Conservation (phyloP, 2,113 vertebrate genomes). For the Psettodes erumei region DNA sequence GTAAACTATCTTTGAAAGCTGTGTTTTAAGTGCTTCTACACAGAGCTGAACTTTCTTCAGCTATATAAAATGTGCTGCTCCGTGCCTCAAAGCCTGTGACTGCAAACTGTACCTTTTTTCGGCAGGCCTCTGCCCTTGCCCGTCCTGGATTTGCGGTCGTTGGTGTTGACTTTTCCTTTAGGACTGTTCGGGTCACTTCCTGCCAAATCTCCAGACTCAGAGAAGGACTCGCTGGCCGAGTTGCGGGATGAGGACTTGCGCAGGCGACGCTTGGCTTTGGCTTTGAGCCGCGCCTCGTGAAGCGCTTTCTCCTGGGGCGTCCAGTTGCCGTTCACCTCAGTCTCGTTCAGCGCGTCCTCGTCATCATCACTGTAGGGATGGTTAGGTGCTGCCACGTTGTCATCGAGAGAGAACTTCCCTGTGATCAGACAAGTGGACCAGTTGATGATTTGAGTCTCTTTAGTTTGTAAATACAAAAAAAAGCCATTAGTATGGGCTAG, state of each 20-base stretch:
- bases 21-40: not conserved
- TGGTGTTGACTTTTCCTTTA: conserved; percentile 77
- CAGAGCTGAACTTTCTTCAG: not conserved
- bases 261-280: conserved; percentile 87
- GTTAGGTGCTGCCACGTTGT: conserved; percentile 37
- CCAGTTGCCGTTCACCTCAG: conserved; percentile 83
- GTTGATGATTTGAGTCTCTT: not conserved
- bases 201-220: conserved; percentile 75
- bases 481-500: too few species aligned
- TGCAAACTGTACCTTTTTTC: conserved; percentile 84
- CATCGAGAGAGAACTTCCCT: conserved; percentile 67
- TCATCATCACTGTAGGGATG: conserved; percentile 70
- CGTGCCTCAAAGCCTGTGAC: not conserved
- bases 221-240: conserved; percentile 83
- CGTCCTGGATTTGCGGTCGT: conserved; percentile 86
- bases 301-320: conserved; percentile 88
- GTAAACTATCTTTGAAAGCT: not conserved
- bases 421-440: not conserved
- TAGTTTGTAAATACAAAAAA: not conserved
- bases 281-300: conserved; percentile 87
- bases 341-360: conserved; percentile 74
- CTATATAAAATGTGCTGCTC: not conserved
- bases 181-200: conserved; percentile 81
- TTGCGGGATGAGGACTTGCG: conserved; percentile 88
- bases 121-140: conserved; percentile 90